Evolutionary conservation across 2,888 invertebrate genomes (phyloP).

Genomic region (Ophion ellenae): DNA sequence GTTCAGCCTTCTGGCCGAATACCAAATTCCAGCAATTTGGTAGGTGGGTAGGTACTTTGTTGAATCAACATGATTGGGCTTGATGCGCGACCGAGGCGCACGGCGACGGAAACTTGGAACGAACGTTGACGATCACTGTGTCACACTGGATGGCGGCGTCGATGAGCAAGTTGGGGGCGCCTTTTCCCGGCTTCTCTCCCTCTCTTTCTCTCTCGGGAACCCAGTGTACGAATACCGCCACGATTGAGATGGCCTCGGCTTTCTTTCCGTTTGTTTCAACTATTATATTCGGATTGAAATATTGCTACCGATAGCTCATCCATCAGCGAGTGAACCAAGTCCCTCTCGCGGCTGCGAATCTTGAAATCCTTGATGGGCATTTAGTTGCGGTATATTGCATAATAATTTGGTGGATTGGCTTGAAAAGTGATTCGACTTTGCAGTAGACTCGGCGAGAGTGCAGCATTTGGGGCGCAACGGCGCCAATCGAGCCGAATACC

Average conservation of each 20-base stretch:
- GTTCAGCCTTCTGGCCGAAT: constrained; percentile 82
- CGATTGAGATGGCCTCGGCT: background rate
- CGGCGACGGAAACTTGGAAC: constrained; percentile 66
- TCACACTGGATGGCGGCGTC: background rate
- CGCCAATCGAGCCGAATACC: constrained; percentile 61
- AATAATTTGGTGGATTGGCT: constrained; percentile 30
- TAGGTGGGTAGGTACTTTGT: constrained; percentile 83
- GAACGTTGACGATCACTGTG: constrained; percentile 58
- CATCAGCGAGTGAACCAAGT: background rate
- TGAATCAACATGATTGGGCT: constrained; percentile 84
- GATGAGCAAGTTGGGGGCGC: constrained; percentile 5
- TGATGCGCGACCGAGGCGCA: constrained; percentile 78
- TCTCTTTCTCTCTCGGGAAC: no score
- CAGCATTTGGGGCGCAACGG: constrained; percentile 54
- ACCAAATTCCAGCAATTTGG: constrained; percentile 84
- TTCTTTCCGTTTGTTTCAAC: no score
- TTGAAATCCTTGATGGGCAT: background rate
- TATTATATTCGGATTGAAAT: background rate
- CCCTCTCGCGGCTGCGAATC: background rate
- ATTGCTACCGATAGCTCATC: background rate
- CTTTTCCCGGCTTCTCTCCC: background rate
- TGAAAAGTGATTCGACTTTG: constrained; percentile 36
- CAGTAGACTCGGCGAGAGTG: constrained; percentile 34
- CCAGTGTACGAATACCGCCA: no score
- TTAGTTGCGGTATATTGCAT: background rate